A percentile compares a stretch with the other conserved stretches of the same genome.
These are phyloP conservation scores for Epistrophe grossulariae DNA, from an alignment of 2,888 invertebrate genomes.

Conservation along the genomic window DNA sequence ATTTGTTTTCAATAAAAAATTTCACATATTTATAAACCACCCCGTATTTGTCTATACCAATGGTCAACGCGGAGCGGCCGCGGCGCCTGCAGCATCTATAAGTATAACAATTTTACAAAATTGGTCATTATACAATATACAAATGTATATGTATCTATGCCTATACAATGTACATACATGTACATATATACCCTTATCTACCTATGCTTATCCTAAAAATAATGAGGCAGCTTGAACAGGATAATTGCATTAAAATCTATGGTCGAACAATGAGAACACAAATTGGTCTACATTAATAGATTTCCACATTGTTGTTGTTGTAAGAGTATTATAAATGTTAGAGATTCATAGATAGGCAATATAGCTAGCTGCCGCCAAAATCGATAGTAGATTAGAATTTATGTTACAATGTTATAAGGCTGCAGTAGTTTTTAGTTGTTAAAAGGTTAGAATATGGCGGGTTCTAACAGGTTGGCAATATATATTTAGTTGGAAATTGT, in stretches of 20 bases:
- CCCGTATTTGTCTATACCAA: too few relatives aligned
- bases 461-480: conserved; percentile 53
- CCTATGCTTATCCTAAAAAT: conserved; percentile 49
- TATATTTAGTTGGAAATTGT: background rate
- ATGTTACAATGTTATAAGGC: conserved; percentile 5
- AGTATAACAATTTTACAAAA: too few relatives aligned
- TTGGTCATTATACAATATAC: too few relatives aligned
- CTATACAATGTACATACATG: background rate
- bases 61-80: too few relatives aligned
- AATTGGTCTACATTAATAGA: conserved; percentile 67
- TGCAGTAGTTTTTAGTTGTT: conserved; percentile 14
- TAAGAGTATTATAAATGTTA: conserved; percentile 13
- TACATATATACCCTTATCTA: background rate
- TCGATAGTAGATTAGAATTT: conserved; percentile 44
- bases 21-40: too few relatives aligned
- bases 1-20: too few relatives aligned
- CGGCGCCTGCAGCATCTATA: too few relatives aligned
- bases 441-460: conserved; percentile 25
- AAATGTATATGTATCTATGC: background rate
- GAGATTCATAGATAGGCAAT: background rate
- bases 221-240: conserved; percentile 69
- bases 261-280: conserved; percentile 59
- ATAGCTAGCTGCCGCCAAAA: background rate
- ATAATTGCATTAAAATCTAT: conserved; percentile 72
- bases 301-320: conserved; percentile 34